Evolutionary conservation across 2,888 invertebrate genomes (phyloP).

Genomic region (Branchipolynoe longqiensis): DNA sequence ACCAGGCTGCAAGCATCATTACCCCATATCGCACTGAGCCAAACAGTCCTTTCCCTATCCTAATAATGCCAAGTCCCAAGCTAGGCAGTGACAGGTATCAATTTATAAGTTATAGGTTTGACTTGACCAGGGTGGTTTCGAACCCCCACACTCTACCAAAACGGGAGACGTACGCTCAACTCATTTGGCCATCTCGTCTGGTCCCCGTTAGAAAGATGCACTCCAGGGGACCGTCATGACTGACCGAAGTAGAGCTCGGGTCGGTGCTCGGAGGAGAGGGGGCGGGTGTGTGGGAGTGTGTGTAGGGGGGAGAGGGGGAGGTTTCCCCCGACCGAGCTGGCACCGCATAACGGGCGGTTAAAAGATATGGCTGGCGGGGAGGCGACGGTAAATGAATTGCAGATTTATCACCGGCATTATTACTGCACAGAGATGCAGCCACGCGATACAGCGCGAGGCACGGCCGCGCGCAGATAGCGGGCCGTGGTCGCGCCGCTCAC

Average conservation of each 20-base stretch:
- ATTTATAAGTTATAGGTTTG: no score
- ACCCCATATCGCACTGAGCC: no score
- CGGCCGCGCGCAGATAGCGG: neutral
- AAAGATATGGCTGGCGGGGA: neutral
- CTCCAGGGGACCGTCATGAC: no score
- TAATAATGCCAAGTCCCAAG: no score
- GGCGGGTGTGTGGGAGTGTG: neutral
- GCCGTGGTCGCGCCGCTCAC: neutral
- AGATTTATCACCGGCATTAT: conserved; percentile 36
- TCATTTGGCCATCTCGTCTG: no score
- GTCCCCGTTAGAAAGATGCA: no score
- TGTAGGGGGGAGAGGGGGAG: neutral
- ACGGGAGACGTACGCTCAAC: no score
- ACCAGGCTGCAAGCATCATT: no score
- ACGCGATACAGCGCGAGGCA: conserved; percentile 1
- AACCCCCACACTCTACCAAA: no score
- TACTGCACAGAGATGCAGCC: neutral
- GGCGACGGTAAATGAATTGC: conserved; percentile 45
- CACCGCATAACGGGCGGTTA: conserved; percentile 18
- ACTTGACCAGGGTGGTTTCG: no score
- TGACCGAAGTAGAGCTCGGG: neutral
- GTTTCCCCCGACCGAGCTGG: neutral
- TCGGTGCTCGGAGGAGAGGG: neutral
- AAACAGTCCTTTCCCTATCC: no score
- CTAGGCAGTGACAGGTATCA: no score